phyloP scores from a whole-genome alignment of 2,888 invertebrate genomes.

The Mimumesa dahlbomi region DNA sequence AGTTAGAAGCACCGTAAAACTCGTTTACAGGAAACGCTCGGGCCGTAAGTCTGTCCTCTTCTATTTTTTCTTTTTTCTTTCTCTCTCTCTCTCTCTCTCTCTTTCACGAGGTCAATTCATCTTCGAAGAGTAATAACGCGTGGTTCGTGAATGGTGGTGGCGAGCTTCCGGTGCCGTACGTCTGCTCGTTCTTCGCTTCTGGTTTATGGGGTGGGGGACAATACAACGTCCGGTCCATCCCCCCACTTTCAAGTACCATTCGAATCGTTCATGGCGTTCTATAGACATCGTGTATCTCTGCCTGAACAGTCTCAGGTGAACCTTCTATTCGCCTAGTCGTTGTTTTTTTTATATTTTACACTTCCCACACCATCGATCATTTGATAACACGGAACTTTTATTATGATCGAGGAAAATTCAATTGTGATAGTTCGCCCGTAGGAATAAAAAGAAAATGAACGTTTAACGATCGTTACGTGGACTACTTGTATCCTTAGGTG shows the following conservation, averaged over 20 bases:
- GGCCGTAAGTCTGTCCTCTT: too few relatives aligned
- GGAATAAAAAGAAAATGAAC: too few relatives aligned
- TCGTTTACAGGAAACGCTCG: conserved; percentile 24
- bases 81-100: conserved; percentile 7
- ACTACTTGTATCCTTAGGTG: too few relatives aligned
- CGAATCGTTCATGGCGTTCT: conserved; percentile 59
- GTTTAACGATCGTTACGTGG: too few relatives aligned
- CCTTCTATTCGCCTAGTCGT: conserved; percentile 49
- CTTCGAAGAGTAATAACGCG: conserved; percentile 51
- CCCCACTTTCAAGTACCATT: conserved; percentile 56
- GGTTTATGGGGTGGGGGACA: conserved; percentile 68
- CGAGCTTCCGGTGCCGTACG: conserved; percentile 69
- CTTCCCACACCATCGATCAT: too few relatives aligned
- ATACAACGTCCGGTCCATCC: conserved; percentile 77
- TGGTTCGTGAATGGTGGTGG: conserved; percentile 50
- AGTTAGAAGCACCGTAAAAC: conserved; percentile 5
- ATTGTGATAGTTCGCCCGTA: too few relatives aligned
- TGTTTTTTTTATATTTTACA: too few relatives aligned
- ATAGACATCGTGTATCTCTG: conserved; percentile 48
- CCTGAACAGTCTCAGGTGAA: conserved; percentile 63
- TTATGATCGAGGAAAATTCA: too few relatives aligned
- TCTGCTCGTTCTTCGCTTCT: conserved; percentile 48
- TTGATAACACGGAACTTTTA: too few relatives aligned
- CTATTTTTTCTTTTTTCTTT: too few relatives aligned
- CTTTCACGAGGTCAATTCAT: conserved; percentile 36